Percentiles rank a stretch among this genome's conserved stretches.
These are phyloP conservation scores for Menura novaehollandiae DNA, from an alignment of 2,113 vertebrate genomes.

Conservation along the genomic window DNA sequence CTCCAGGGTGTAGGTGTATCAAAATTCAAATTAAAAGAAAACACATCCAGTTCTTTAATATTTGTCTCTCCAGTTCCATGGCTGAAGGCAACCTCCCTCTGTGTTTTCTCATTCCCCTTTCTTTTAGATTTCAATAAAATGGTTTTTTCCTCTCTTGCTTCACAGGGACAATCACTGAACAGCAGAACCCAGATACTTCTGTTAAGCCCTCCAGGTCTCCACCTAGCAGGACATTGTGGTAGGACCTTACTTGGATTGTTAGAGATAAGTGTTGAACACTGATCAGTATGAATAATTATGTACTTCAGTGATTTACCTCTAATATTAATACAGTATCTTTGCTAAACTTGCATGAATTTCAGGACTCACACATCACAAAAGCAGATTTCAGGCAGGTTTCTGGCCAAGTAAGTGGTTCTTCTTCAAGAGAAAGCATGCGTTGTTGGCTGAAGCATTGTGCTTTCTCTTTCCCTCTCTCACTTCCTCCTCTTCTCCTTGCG, in stretches of 20 bases:
- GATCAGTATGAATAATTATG: neutral
- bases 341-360: neutral
- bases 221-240: neutral
- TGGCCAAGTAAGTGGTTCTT: neutral
- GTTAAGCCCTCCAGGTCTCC: neutral
- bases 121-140: neutral
- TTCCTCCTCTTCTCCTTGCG: neutral
- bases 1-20: neutral
- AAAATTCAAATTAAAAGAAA: neutral
- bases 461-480: neutral
- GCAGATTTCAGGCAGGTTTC: neutral
- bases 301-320: neutral
- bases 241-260: neutral
- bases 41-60: neutral
- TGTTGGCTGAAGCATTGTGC: neutral
- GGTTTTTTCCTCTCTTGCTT: neutral
- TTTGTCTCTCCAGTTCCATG: neutral
- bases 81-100: neutral
- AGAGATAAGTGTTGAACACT: neutral
- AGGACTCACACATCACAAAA: neutral
- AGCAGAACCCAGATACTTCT: neutral
- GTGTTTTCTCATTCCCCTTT: neutral
- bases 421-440: neutral
- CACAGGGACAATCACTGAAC: neutral
- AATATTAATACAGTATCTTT: neutral